Evolutionary conservation across 1,140 invertebrate species (phyloP).

Genomic region (Zaprionus ghesquierei): DNA sequence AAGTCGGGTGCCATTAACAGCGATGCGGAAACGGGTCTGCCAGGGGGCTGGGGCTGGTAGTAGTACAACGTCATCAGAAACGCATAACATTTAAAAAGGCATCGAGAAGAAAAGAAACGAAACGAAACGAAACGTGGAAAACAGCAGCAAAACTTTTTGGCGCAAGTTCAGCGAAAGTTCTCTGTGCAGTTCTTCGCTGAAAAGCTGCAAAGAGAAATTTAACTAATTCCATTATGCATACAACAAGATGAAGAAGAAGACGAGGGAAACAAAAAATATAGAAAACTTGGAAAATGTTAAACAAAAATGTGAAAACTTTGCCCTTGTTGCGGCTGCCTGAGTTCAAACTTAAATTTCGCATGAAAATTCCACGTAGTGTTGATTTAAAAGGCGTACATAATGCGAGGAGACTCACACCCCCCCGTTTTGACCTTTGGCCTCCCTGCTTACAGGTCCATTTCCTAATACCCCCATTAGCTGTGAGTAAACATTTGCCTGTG

Average conservation of each 20-base stretch:
- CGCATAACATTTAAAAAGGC: conserved; percentile 58
- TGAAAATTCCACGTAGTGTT: conserved; percentile 37
- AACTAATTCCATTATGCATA: conserved; percentile 75
- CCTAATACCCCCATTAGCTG: conserved; percentile 30
- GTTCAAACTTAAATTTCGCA: conserved; percentile 51
- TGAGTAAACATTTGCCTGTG: conserved; percentile 23
- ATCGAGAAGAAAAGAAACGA: conserved; percentile 4
- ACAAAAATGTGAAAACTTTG: conserved; percentile 75
- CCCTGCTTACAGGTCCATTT: background rate
- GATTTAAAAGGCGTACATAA: conserved; percentile 53
- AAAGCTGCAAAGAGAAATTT: conserved; percentile 64
- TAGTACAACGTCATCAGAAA: conserved; percentile 64
- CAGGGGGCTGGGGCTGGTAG: background rate
- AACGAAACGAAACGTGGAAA: conserved; percentile 32
- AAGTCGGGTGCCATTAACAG: conserved; percentile 46
- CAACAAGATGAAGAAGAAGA: conserved; percentile 25
- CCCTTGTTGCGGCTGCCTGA: conserved; percentile 31
- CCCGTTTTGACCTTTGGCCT: background rate
- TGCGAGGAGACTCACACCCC: conserved; percentile 10
- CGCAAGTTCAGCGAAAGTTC: conserved; percentile 72
- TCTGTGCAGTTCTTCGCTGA: conserved; percentile 31
- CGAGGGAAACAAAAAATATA: conserved; percentile 2
- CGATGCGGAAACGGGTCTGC: conserved; percentile 52
- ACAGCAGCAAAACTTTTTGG: conserved; percentile 62
- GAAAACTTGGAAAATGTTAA: conserved; percentile 65